A percentile compares a stretch with the other conserved stretches of the same genome.
Evolutionary conservation across 2,113 vertebrate species (phyloP).

Genomic region (Centropus bengalensis): DNA sequence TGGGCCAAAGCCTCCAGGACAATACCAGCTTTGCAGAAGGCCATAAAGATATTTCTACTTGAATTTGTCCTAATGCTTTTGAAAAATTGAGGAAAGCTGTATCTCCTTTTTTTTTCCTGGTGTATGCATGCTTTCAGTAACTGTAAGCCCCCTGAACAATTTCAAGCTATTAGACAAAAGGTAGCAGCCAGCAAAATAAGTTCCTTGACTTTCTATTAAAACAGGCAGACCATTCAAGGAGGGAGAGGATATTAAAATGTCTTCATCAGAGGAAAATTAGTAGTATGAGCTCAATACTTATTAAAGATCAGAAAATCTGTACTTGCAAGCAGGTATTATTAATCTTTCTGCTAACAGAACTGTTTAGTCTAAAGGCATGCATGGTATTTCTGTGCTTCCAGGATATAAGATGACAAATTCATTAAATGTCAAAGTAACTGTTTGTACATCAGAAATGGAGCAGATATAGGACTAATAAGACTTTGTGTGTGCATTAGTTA

Average conservation of each 20-base stretch:
- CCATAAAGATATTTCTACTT: not conserved
- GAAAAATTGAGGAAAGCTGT: not conserved
- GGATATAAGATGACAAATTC: slow-evolving; percentile 29
- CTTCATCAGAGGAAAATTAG: slow-evolving; percentile 33
- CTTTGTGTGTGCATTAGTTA: not conserved
- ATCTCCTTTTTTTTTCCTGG: not conserved
- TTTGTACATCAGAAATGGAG: slow-evolving; percentile 21
- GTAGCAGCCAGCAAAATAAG: slow-evolving; percentile 3
- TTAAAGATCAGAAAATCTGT: not conserved
- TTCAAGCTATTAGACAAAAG: not conserved
- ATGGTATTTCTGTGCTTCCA: slow-evolving; percentile 4
- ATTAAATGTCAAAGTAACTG: slow-evolving; percentile 13
- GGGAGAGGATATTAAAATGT: slow-evolving; percentile 29
- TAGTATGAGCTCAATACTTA: slow-evolving; percentile 13
- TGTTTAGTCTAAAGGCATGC: not conserved
- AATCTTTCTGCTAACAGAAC: slow-evolving; percentile 37
- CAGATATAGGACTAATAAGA: not conserved
- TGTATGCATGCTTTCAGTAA: not conserved
- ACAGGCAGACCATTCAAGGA: not conserved
- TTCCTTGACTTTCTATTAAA: slow-evolving; percentile 15
- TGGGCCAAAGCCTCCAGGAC: not conserved
- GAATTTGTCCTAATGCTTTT: not conserved
- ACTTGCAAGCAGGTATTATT: slow-evolving; percentile 34
- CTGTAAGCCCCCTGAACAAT: not conserved
- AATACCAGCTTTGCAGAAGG: not conserved